phyloP scores from a whole-genome alignment of 2,888 invertebrate genomes.

The Calameuta idolon region DNA sequence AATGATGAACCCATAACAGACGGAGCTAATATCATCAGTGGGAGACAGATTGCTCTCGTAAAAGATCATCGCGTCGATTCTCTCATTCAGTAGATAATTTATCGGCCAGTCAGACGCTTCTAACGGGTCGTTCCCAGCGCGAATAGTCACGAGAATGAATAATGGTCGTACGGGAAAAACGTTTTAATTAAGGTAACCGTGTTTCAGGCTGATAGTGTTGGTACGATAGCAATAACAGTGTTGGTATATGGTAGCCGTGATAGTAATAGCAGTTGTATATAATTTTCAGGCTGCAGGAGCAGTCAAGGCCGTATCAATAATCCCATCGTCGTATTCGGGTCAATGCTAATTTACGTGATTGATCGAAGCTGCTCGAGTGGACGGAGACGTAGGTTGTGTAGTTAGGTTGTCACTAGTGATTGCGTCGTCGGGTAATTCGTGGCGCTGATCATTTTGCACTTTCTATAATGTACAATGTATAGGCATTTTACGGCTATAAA shows the following conservation, averaged over 20 bases:
- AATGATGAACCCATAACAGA: background rate
- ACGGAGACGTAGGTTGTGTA: background rate
- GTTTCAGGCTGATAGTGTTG: background rate
- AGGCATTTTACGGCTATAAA: background rate
- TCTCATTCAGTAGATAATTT: background rate
- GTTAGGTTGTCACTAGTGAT: background rate
- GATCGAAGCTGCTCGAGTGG: background rate
- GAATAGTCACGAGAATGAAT: slow-evolving; percentile 34
- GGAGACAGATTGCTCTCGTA: background rate
- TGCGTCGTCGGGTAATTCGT: background rate
- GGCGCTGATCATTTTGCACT: background rate
- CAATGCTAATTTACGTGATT: slow-evolving; percentile 43
- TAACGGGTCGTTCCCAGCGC: background rate
- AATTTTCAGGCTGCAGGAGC: background rate
- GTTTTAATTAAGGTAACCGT: slow-evolving; percentile 47
- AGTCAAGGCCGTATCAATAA: slow-evolving; percentile 23
- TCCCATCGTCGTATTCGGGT: slow-evolving; percentile 42
- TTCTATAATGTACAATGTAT: background rate
- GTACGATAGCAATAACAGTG: background rate
- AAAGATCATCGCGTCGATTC: background rate
- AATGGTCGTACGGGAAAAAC: slow-evolving; percentile 39
- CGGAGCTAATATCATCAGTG: background rate
- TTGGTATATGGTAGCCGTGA: background rate
- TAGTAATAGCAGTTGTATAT: background rate
- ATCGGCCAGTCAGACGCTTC: background rate